Evolutionary conservation across 2,113 vertebrate species (phyloP).

Genomic region (Neolamprologus modestus): DNA sequence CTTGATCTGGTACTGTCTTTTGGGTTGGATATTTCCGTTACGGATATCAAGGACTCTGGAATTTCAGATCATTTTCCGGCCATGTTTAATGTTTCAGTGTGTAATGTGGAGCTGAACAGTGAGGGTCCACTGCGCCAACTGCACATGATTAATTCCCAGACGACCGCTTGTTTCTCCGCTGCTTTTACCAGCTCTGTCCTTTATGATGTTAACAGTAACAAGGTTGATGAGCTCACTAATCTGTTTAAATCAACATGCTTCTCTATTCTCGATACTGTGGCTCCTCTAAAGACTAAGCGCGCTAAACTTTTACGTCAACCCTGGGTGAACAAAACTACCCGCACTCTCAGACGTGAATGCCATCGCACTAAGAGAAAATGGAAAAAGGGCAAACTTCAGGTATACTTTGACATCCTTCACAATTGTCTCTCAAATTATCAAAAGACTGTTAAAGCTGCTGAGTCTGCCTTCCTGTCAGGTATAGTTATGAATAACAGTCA

Average conservation of each 20-base stretch:
- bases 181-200: not conserved
- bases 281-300: not conserved
- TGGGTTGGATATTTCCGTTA: not conserved
- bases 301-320: not conserved
- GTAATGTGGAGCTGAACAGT: not conserved
- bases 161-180: not conserved
- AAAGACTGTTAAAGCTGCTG: not conserved
- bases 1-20: not conserved
- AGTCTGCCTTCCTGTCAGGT: not conserved
- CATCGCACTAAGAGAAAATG: not conserved
- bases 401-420: not conserved
- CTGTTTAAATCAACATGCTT: not conserved
- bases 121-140: not conserved
- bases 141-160: not conserved
- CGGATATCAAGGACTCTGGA: not conserved
- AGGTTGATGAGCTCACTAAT: not conserved
- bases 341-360: not conserved
- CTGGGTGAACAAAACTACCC: not conserved
- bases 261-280: not conserved
- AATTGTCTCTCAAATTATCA: not conserved
- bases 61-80: not conserved
- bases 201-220: not conserved
- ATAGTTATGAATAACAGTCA: not conserved
- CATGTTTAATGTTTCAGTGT: not conserved
- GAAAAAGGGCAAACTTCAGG: not conserved